Conservation (phyloP, 2,888 invertebrate genomes). For the Pinctada fucata region DNA sequence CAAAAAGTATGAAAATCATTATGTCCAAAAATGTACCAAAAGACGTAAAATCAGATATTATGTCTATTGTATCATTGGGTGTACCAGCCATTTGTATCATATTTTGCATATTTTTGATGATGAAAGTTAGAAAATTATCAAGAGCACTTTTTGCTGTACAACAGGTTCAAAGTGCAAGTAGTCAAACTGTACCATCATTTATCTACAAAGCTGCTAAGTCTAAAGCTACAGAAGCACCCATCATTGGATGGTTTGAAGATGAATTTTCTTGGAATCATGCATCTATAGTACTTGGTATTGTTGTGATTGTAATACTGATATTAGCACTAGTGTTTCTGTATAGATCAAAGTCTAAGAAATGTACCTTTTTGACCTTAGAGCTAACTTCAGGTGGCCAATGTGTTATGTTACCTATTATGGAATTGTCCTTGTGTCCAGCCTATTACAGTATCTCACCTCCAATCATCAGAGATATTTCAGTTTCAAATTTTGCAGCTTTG, state of each 20-base stretch:
- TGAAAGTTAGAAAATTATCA: constrained; percentile 23
- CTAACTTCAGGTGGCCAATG: constrained; percentile 26
- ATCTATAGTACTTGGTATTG: background rate
- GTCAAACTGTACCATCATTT: constrained; percentile 18
- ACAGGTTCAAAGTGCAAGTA: constrained; percentile 5
- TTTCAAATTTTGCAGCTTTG: background rate
- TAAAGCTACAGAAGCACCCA: background rate
- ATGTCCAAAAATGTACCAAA: no score
- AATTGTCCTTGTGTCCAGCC: constrained; percentile 13
- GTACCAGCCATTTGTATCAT: constrained; percentile 9
- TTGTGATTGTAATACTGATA: constrained; percentile 6
- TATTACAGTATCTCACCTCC: background rate
- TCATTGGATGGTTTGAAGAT: constrained; percentile 1
- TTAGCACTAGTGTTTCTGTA: background rate
- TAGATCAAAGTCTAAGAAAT: constrained; percentile 4
- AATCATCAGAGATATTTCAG: background rate
- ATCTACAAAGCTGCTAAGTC: constrained; percentile 2
- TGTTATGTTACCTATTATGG: constrained; percentile 15
- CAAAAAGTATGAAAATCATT: no score
- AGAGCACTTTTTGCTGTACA: constrained; percentile 6
- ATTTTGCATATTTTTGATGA: constrained; percentile 5
- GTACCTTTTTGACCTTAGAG: constrained; percentile 20
- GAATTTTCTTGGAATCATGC: constrained; percentile 28
- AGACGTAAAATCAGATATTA: constrained; percentile 9
- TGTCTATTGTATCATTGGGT: constrained; percentile 8